Conservation (phyloP, 1,140 invertebrate genomes). For the Pseudobourletiella spinata region DNA sequence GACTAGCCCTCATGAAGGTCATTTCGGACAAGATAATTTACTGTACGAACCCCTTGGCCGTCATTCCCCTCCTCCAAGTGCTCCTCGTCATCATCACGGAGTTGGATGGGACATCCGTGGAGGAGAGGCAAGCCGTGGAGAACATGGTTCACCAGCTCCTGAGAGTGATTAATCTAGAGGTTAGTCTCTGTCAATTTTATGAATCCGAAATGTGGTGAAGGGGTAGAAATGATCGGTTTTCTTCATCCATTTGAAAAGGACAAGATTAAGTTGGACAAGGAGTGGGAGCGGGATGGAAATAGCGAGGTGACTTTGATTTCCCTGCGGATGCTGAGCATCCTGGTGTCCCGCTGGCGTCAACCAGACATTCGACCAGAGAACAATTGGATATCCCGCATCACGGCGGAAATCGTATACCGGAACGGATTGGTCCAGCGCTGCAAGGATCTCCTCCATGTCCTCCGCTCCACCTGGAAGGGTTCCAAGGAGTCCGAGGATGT, state of each 20-base stretch:
- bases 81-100: slow-evolving; percentile 83
- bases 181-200: slow-evolving; percentile 8
- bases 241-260: too few species aligned
- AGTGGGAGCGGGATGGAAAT: slow-evolving; percentile 25
- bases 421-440: slow-evolving; percentile 25
- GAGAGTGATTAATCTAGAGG: slow-evolving; percentile 28
- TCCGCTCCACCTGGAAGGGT: slow-evolving; percentile 33
- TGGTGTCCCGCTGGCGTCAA: slow-evolving; percentile 28
- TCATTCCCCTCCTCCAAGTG: slow-evolving; percentile 82
- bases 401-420: slow-evolving; percentile 24
- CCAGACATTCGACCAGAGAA: slow-evolving; percentile 25
- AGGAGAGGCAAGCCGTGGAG: slow-evolving; percentile 27
- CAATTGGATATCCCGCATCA: slow-evolving; percentile 33
- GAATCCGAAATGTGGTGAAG: too few species aligned
- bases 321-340: slow-evolving; percentile 32
- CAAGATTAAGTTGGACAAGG: slow-evolving; percentile 11
- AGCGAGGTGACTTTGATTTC: slow-evolving; percentile 32
- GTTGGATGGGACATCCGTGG: slow-evolving; percentile 36
- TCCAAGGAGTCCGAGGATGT: slow-evolving; percentile 13
- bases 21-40: slow-evolving; percentile 54
- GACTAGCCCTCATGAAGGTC: slow-evolving; percentile 57
- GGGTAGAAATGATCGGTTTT: too few species aligned
- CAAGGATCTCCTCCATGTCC: slow-evolving; percentile 28
- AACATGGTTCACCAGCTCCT: slow-evolving; percentile 20
- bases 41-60: slow-evolving; percentile 60